Evolutionary conservation across 2,888 invertebrate genomes (phyloP).

Genomic region (Lepidonotus clava): DNA sequence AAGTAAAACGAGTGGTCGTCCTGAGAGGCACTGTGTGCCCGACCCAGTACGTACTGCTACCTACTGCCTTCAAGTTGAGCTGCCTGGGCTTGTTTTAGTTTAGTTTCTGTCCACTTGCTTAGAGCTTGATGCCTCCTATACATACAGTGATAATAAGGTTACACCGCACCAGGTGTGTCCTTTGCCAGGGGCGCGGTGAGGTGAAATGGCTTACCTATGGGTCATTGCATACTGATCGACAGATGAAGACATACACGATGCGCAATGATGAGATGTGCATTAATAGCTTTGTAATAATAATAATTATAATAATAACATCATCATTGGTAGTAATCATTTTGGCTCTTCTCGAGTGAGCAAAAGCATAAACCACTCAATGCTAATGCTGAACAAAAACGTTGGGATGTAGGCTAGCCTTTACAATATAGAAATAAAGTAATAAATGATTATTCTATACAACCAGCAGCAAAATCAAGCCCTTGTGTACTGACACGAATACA

Average conservation of each 20-base stretch:
- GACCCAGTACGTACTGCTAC: background rate
- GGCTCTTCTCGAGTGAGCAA: conserved; percentile 46
- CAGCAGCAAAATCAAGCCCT: conserved; percentile 43
- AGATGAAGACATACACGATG: conserved; percentile 3
- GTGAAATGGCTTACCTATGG: conserved; percentile 16
- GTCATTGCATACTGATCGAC: conserved; percentile 41
- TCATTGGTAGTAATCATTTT: conserved; percentile 41
- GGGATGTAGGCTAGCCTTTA: conserved; percentile 47
- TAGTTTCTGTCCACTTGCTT: background rate
- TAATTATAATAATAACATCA: conserved; percentile 41
- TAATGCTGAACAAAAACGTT: conserved; percentile 49
- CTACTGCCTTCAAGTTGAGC: conserved; percentile 48
- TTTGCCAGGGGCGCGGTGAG: background rate
- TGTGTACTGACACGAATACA: background rate
- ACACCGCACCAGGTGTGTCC: background rate
- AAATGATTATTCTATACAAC: conserved; percentile 43
- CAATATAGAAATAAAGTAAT: conserved; percentile 25
- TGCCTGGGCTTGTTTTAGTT: conserved; percentile 37
- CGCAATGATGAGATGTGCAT: conserved; percentile 30
- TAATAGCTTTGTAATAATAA: conserved; percentile 45
- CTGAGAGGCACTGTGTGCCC: background rate
- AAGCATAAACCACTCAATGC: conserved; percentile 45
- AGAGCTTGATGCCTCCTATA: no score
- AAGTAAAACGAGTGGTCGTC: conserved; percentile 10
- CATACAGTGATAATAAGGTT: background rate